Evolutionary conservation across 2,797 vertebrate species (phyloP).

Genomic region (Xenentodon cancila): DNA sequence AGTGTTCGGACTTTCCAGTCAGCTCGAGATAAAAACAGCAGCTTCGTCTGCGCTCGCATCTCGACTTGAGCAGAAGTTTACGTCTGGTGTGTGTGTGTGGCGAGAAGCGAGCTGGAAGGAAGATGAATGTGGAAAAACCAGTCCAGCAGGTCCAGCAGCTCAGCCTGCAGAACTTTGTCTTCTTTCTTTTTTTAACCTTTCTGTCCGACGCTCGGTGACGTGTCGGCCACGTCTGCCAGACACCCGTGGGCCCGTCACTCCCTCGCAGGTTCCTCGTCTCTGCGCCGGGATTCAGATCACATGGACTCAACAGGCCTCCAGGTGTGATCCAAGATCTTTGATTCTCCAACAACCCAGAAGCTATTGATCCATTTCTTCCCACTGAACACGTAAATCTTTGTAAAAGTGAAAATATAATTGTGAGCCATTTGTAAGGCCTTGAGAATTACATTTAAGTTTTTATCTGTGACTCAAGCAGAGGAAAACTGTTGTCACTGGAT

Average conservation of each 20-base stretch:
- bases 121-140: slow-evolving; percentile 38
- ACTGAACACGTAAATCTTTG: no score
- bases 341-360: no score
- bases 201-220: slow-evolving; percentile 28
- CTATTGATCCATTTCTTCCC: no score
- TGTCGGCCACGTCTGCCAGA: slow-evolving; percentile 44
- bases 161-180: slow-evolving; percentile 30
- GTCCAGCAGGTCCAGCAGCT: slow-evolving; percentile 34
- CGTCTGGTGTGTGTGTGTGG: not conserved
- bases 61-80: slow-evolving; percentile 3
- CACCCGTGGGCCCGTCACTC: slow-evolving; percentile 42
- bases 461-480: no score
- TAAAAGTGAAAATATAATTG: no score
- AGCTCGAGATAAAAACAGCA: not conserved
- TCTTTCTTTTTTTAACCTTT: slow-evolving; percentile 2
- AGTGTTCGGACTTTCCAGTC: no score
- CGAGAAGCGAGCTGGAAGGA: slow-evolving; percentile 9
- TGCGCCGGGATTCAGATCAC: slow-evolving; percentile 16
- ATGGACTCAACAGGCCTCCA: slow-evolving; percentile 1
- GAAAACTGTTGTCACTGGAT: no score
- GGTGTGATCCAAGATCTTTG: not conserved
- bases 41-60: not conserved
- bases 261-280: slow-evolving; percentile 8
- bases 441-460: not conserved
- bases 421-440: no score